These are phyloP conservation scores for Elanoides forficatus DNA, from an alignment of 2,113 vertebrate genomes.

Conservation along the genomic window DNA sequence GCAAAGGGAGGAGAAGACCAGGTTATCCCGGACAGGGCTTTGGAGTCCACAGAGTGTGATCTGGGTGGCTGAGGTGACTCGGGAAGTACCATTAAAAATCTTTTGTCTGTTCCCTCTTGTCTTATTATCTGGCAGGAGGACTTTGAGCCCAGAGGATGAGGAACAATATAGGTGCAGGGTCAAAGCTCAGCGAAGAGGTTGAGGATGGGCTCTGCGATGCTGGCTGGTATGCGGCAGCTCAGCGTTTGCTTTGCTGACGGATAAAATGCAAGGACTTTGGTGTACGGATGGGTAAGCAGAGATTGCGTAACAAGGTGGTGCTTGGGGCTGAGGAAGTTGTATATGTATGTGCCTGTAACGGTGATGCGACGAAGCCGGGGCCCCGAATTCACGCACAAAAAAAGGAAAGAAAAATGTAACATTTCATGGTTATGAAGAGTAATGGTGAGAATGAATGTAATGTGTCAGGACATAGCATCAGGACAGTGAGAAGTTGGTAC, in stretches of 20 bases:
- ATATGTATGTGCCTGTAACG: background rate
- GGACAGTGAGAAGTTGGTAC: background rate
- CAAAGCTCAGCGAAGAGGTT: background rate
- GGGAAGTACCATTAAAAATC: background rate
- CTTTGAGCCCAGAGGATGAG: background rate
- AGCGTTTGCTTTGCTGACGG: background rate
- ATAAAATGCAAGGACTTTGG: background rate
- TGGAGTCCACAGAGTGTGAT: background rate
- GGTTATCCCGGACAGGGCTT: background rate
- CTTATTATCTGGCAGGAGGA: background rate
- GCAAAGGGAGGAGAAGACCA: background rate
- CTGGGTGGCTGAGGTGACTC: background rate
- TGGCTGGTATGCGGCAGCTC: background rate
- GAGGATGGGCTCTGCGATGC: background rate
- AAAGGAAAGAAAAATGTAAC: background rate
- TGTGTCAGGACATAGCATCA: background rate
- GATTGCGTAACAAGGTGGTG: background rate
- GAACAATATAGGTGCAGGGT: background rate
- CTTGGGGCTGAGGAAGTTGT: background rate
- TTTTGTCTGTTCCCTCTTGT: background rate
- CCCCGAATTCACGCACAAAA: background rate
- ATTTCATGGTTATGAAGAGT: background rate
- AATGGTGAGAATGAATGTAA: background rate
- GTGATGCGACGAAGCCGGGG: background rate
- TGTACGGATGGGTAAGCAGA: background rate